phyloP scores from a whole-genome alignment of 2,888 invertebrate species.

The Nemurella pictetii region DNA sequence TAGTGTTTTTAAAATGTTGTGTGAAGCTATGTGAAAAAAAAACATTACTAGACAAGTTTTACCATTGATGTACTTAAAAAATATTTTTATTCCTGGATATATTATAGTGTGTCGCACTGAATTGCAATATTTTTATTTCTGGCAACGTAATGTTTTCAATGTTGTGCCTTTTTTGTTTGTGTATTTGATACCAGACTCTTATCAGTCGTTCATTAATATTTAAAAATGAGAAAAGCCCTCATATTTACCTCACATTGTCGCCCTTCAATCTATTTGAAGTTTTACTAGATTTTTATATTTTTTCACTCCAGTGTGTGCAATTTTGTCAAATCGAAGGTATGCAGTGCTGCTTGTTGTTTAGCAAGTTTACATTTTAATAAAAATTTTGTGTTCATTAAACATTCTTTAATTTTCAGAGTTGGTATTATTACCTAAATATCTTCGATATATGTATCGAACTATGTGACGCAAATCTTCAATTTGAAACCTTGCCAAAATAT shows the following conservation, averaged over 20 bases:
- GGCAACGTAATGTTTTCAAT: background rate
- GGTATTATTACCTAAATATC: too few relatives aligned
- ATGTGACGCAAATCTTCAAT: too few relatives aligned
- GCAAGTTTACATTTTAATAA: background rate
- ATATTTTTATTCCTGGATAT: background rate
- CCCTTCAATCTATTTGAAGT: background rate
- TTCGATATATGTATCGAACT: too few relatives aligned
- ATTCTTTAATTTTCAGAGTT: too few relatives aligned
- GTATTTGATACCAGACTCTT: background rate
- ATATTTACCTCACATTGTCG: background rate
- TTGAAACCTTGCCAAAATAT: too few relatives aligned
- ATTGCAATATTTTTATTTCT: background rate
- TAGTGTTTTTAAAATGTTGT: background rate
- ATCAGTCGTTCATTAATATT: background rate
- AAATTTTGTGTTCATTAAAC: background rate
- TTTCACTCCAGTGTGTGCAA: background rate
- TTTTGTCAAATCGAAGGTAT: background rate
- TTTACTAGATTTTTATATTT: background rate
- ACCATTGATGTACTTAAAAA: background rate
- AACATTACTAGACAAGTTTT: background rate
- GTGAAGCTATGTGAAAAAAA: background rate
- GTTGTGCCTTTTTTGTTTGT: background rate
- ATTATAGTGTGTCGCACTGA: background rate
- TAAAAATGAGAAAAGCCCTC: background rate
- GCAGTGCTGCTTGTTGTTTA: background rate